Base-by-base conservation (phyloP, 2,113 vertebrate species). In the Mormyrus lacerda region DNA sequence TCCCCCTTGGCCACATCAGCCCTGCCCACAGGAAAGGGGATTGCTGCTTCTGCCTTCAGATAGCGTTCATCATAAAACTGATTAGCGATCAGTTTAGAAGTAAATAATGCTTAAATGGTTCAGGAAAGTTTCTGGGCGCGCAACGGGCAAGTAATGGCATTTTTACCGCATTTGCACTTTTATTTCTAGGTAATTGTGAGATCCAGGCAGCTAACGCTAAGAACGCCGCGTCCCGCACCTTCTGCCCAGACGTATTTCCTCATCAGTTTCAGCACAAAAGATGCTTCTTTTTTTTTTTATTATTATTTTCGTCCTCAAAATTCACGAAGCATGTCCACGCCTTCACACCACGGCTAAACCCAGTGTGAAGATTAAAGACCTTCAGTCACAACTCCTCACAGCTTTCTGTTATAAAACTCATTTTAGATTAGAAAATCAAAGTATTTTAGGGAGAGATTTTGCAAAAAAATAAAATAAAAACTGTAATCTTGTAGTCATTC, bases 81-180 rank as follows among this genome's bases (percentile, higher is more conserved):
- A 87, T 61, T 61, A 87, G 87, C 21, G 39, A 87, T 65, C 35
- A 87, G 55, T 65, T 58, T 87, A n/a, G 35, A 87, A 61, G 51
- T 58, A 44, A 61, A 65, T 39, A 87, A 87, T 61, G 35, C 21
- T 87, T 87, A 61, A 87, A 87, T 61, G 87, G 87, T 39, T 87
- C 55, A 61, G 19, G 87, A 87, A 50, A 87, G 65, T 47, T 61
- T 79, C 73, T n/a, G 39, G 31, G 39, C 10, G 31, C 4, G 87
- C 55, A 65, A 87, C n/a, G 53, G 65, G 86, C 61, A 61, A 87
- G 45, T 42, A 87, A 42, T 44, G 39, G 21, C 35, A 65, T 65
- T 87, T 87, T 24, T 65, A 65, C 55, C 44, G 55, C 53, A 61
- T 61, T 61, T 58, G 51, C 31, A 2, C 17, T 17, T 87, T 65